Base-by-base conservation (phyloP, 2,888 invertebrate genomes). In the Gymnosoma rotundatum region DNA sequence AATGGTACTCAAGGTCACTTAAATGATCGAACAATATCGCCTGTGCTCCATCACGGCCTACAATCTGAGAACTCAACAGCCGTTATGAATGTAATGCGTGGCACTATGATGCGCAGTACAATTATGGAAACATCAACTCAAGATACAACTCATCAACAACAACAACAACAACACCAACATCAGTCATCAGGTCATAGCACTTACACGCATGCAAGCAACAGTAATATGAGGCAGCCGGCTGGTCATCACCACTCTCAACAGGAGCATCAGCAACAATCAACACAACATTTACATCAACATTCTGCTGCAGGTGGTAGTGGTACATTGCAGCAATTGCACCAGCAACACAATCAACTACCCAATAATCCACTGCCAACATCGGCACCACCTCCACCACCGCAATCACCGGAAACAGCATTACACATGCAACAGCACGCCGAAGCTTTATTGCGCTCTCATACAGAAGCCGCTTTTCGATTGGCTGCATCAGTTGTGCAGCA, bases 351-450 rank as follows among this genome's bases (percentile, higher is more conserved):
- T 60, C 74, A 80, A 7, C 18, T 67, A 54, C 8, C 42, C 14
- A 85, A 25, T 9, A 69, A 48, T 56, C 45, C 45, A 1, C 18
- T 74, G 12, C 79, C 88, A 87, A 16, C 86, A 87, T 32, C 88
- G 86, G 16, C 38, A 63, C n/a, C 88, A 67, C 89, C 87, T 87
- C 48, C 88, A 87, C 48, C 67, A 38, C n/a, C 88, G 60, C 89
- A 88, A 60, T 89, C 90, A 42, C 89, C 91, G 0, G 91, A 92
- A 79, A 87, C 95, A 25, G 93, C 95, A 1, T 89, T 95, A 56
- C 93, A 95, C 86, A 95, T 96, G 93, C 96, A 97, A 88, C 96
- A 96, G 89, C 96, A 96, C 89, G 96, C 96, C 1, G 97, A 97
- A 91, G 96, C 96, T 0, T 93, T 97, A 70, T 93, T 97, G 25